A percentile compares a stretch with the other conserved stretches of the same genome.
Evolutionary conservation across 1,140 invertebrate genomes (phyloP).

Genomic region (Diabrotica virgifera): DNA sequence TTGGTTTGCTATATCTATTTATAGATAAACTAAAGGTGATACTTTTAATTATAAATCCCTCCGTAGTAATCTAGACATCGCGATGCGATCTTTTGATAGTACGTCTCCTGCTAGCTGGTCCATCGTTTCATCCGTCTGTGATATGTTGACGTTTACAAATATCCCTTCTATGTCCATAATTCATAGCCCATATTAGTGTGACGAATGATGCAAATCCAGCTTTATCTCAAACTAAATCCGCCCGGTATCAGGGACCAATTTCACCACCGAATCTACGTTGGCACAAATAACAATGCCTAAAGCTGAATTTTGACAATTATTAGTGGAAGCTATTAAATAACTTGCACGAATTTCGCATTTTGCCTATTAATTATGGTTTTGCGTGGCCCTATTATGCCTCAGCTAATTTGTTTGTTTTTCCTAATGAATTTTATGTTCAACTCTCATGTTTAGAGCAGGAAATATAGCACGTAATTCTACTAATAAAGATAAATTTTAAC

Average conservation of each 20-base stretch:
- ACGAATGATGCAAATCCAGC: slow-evolving; percentile 2
- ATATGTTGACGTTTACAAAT: neutral
- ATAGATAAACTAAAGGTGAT: no score
- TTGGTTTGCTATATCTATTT: no score
- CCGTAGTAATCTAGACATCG: no score
- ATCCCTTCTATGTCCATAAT: neutral
- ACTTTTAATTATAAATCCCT: no score
- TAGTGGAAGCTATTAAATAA: slow-evolving; percentile 11
- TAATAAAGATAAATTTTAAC: neutral
- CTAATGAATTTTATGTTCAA: slow-evolving; percentile 6
- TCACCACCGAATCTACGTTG: neutral
- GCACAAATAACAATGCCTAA: neutral
- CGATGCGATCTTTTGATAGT: no score
- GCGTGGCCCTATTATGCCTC: neutral
- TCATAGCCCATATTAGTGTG: neutral
- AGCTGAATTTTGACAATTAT: slow-evolving; percentile 7
- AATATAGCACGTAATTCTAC: neutral
- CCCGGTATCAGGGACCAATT: neutral
- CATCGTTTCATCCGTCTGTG: no score
- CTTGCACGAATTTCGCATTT: slow-evolving; percentile 6
- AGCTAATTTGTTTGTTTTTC: slow-evolving; percentile 9
- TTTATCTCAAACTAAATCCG: neutral
- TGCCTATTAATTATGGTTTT: slow-evolving; percentile 7
- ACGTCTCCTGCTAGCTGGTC: no score
- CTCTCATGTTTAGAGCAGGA: neutral